A percentile compares a stretch with the other conserved stretches of the same genome.
These are phyloP conservation scores for Parotocinclus haroldoi DNA, from an alignment of 2,797 vertebrate genomes.

Conservation along the genomic window DNA sequence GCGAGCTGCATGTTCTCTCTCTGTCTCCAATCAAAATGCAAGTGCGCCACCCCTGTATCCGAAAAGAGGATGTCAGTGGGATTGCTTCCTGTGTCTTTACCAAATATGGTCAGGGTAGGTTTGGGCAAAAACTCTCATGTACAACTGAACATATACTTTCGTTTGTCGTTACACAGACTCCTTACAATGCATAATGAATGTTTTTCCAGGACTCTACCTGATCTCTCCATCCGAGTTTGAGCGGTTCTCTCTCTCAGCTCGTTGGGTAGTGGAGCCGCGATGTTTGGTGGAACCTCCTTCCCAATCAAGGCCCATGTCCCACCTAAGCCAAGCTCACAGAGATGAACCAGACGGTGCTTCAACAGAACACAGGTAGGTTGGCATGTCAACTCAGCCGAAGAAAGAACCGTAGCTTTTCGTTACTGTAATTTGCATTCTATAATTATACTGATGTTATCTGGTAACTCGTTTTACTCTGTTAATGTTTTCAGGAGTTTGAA, in stretches of 20 bases:
- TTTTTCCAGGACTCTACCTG: conserved; percentile 86
- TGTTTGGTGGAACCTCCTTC: conserved; percentile 77
- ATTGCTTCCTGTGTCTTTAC: conserved; percentile 98
- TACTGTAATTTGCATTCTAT: too few relatives aligned
- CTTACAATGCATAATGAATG: background rate
- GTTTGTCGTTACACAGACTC: background rate
- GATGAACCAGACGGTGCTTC: conserved; percentile 57
- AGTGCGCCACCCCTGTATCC: conserved; percentile 90
- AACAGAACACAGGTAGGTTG: conserved; percentile 67
- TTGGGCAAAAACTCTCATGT: background rate
- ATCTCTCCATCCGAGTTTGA: conserved; percentile 97
- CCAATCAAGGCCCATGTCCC: conserved; percentile 53
- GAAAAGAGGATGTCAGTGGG: conserved; percentile 92
- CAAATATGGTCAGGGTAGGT: conserved; percentile 84
- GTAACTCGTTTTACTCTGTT: background rate
- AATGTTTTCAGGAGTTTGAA: conserved; percentile 51
- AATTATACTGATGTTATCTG: too few relatives aligned
- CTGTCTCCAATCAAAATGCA: conserved; percentile 90
- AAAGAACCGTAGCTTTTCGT: too few relatives aligned
- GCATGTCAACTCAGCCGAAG: too few relatives aligned
- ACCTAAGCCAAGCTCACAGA: conserved; percentile 46
- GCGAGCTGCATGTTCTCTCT: conserved; percentile 90
- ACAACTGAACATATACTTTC: background rate
- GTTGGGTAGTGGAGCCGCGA: conserved; percentile 85
- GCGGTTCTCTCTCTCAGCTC: conserved; percentile 92